These are phyloP conservation scores for Myocastor coypus DNA, from an alignment of 2,113 vertebrate genomes.

Conservation along the genomic window DNA sequence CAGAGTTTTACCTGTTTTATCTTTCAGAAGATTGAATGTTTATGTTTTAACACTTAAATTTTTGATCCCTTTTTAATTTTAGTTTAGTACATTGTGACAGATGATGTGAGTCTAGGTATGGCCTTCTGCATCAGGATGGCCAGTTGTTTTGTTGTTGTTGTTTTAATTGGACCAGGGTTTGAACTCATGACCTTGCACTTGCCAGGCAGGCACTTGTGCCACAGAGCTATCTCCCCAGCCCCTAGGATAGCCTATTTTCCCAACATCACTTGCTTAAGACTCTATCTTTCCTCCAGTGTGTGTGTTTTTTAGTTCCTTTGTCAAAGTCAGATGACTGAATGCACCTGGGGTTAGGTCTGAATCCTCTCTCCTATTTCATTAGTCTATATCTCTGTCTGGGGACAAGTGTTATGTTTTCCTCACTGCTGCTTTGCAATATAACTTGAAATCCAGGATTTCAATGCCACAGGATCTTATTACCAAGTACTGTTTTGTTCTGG, in stretches of 20 bases:
- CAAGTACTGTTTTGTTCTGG: not conserved
- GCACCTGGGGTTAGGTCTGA: not conserved
- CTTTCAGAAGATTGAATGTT: not conserved
- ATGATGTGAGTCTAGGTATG: not conserved
- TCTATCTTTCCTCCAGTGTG: not conserved
- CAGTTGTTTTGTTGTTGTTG: no score
- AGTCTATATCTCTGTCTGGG: not conserved
- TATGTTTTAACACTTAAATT: not conserved
- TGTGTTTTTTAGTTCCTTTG: not conserved
- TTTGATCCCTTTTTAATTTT: not conserved
- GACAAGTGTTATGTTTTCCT: not conserved
- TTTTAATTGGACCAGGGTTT: no score
- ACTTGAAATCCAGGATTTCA: not conserved
- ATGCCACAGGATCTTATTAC: not conserved
- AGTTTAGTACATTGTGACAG: not conserved
- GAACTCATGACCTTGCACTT: no score
- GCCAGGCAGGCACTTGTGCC: no score
- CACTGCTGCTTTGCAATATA: not conserved
- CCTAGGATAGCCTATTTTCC: not conserved
- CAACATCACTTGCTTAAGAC: not conserved
- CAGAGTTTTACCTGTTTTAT: not conserved
- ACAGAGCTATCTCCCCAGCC: no score
- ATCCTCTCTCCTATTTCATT: not conserved
- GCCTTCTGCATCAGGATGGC: not conserved
- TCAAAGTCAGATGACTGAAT: not conserved